These are phyloP conservation scores for Podargus strigoides DNA, from an alignment of 2,797 vertebrate species.

Conservation along the genomic window DNA sequence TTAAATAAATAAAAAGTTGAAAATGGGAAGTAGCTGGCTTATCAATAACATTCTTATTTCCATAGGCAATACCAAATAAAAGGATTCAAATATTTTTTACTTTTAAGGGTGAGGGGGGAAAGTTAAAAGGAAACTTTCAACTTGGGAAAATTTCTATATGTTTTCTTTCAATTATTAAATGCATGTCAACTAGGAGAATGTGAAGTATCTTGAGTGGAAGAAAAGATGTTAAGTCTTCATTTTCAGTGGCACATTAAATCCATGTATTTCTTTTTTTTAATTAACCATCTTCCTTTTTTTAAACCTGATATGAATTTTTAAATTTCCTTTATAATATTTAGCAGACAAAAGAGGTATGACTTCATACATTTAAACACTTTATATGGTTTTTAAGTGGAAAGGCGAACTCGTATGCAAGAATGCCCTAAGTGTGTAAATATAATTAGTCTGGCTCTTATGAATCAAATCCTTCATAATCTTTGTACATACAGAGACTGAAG, in stretches of 20 bases:
- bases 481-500: neutral
- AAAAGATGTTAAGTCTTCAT: neutral
- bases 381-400: conserved; percentile 14
- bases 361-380: conserved; percentile 24
- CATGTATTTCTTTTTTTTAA: no score
- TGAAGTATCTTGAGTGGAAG: neutral
- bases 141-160: neutral
- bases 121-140: neutral
- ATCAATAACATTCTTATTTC: neutral
- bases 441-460: conserved; percentile 60
- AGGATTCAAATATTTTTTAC: neutral
- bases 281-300: no score
- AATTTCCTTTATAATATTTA: neutral
- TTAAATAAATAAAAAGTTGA: neutral
- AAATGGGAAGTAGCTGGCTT: neutral
- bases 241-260: neutral
- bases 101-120: neutral
- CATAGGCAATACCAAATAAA: neutral
- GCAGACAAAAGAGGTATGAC: neutral
- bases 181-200: neutral
- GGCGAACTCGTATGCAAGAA: neutral
- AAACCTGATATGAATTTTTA: neutral
- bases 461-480: conserved; percentile 62
- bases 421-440: conserved; percentile 38
- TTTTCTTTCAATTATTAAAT: neutral